Evolutionary conservation across 2,888 invertebrate genomes (phyloP), one percentile per base, ranked within the genome.

Genomic region (Stenoptilia bipunctidactyla): DNA sequence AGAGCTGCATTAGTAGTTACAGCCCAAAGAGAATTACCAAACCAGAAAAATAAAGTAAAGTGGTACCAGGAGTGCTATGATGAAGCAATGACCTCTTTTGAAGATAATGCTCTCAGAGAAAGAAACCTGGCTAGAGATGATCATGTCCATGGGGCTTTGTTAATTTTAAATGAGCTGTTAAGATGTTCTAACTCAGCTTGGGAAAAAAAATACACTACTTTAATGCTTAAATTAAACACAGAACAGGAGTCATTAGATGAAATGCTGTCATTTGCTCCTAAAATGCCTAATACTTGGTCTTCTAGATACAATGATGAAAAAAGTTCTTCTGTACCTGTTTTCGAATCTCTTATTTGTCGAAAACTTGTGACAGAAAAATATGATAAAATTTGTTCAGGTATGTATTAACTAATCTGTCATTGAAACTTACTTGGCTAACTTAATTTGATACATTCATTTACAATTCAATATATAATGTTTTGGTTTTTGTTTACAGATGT

Each of bases 51-150:
- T 59, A 93, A 92, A 61, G 90, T 93, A 1, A 90, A 90, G 49
- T 97, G 97, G 96, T 95, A 95, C 65, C 93, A 92, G 49, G 92
- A 94, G 54, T 97, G 96, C 59, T 97, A 93, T 63, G 93, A 96
- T 44, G 96, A 97, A 70, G 92, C 95, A 1, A 88, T 89, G 47
- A 87, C 86, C 42, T 91, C 93, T 35, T 92, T 94, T 55, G 90
- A 91, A 50, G 91, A 92, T 43, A 68, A 70, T 43, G 50, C 58
- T 5, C 52, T 56, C 1, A 61, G 76, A 48, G 77, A 77, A 53
- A 89, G 91, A 62, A 90, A 91, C 45, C 88, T 92, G 37, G 91
- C 89, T 13, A 87, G 91, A 47, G 98, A 98, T 62, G 98, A 98
- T 62, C 89, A 94, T 66, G 90, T 94, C 20, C 98, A 98, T 63